phyloP scores from a whole-genome alignment of 2,797 vertebrate species.

The Oreortyx pictus region DNA sequence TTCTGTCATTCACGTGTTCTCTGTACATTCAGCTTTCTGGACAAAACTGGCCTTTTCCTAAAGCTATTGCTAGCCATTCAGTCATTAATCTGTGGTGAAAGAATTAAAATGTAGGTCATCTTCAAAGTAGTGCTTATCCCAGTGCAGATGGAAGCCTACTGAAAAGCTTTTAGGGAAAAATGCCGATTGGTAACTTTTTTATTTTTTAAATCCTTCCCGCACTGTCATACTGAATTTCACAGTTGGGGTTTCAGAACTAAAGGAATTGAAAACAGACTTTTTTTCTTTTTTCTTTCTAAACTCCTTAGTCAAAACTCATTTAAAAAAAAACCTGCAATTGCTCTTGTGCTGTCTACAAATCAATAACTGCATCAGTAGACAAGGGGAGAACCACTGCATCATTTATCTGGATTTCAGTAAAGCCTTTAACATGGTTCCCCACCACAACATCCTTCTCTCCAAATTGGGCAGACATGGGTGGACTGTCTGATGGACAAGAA shows the following conservation, averaged over 20 bases:
- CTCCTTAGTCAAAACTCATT: neutral
- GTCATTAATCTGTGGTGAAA: neutral
- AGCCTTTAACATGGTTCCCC: no score
- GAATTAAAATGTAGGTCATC: neutral
- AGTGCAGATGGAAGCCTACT: neutral
- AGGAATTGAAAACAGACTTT: neutral
- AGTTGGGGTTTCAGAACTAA: neutral
- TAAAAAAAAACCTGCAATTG: neutral
- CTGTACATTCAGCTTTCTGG: neutral
- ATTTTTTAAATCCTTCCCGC: neutral
- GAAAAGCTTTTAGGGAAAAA: neutral
- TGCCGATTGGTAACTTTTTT: neutral
- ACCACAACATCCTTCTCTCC: no score
- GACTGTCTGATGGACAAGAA: no score
- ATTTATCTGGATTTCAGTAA: no score
- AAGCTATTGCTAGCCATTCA: neutral
- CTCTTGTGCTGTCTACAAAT: neutral
- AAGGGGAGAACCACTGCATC: no score
- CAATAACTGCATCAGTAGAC: neutral
- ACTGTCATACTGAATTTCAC: neutral
- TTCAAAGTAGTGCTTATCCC: neutral
- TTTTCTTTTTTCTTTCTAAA: neutral
- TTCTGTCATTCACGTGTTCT: neutral
- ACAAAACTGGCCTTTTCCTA: neutral
- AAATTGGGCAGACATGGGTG: no score